A percentile compares a stretch with the other conserved stretches of the same genome.
Evolutionary conservation across 2,888 invertebrate species (phyloP).

Genomic region (Plemyria rubiginata): DNA sequence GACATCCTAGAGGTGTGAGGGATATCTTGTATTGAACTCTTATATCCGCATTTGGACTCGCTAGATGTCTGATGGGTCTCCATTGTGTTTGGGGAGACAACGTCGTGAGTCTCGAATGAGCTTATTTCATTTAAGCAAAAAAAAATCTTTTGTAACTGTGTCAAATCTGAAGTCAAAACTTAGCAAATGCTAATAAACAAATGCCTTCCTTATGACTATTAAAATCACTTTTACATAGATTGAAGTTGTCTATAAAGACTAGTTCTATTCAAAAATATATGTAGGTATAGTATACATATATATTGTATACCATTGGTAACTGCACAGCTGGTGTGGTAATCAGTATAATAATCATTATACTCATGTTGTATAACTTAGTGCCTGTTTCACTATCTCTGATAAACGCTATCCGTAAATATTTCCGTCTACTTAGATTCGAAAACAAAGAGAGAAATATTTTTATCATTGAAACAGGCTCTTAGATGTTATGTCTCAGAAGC

Average conservation of each 20-base stretch:
- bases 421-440: too few species aligned
- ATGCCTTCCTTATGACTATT: not conserved
- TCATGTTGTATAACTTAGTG: not conserved
- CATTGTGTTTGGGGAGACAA: too few species aligned
- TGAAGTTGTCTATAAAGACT: not conserved
- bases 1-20: too few species aligned
- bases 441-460: too few species aligned
- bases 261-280: constrained; percentile 1
- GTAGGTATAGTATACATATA: too few species aligned
- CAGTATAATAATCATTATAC: not conserved
- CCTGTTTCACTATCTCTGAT: too few species aligned
- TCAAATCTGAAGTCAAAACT: not conserved
- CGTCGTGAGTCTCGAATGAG: not conserved
- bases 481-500: not conserved
- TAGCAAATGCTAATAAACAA: not conserved
- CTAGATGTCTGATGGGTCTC: too few species aligned
- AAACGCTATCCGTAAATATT: too few species aligned
- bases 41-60: too few species aligned
- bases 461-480: not conserved
- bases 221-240: not conserved
- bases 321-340: not conserved
- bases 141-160: not conserved
- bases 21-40: too few species aligned
- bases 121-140: not conserved
- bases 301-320: not conserved